Evolutionary conservation across 2,113 vertebrate species (phyloP).

Genomic region (Shinisaurus crocodilurus): DNA sequence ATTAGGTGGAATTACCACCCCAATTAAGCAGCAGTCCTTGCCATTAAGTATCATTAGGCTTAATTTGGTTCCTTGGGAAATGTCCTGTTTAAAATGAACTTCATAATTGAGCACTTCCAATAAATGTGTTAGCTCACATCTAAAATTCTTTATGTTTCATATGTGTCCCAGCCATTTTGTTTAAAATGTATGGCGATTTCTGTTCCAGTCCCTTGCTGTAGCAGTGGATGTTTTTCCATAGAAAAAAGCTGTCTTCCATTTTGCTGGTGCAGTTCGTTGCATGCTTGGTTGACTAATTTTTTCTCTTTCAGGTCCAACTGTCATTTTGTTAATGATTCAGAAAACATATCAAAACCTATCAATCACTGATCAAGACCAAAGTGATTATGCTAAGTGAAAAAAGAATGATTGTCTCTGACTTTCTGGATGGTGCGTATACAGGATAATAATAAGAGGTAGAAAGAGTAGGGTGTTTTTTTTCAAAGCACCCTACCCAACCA

Average conservation of each 20-base stretch:
- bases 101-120: conserved; percentile 72
- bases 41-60: conserved; percentile 75
- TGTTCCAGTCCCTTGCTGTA: conserved; percentile 16
- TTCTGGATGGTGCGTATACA: conserved; percentile 29
- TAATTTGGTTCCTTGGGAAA: conserved; percentile 78
- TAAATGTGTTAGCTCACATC: conserved; percentile 70
- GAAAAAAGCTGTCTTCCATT: conserved; percentile 20
- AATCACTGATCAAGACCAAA: background rate
- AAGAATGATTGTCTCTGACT: background rate
- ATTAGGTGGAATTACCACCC: conserved; percentile 75
- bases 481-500: background rate
- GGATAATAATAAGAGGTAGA: background rate
- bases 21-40: conserved; percentile 75
- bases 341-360: conserved; percentile 24
- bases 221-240: conserved; percentile 35
- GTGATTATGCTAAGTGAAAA: background rate
- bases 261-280: background rate
- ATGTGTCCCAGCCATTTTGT: conserved; percentile 44
- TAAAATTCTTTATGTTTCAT: conserved; percentile 64
- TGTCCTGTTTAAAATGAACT: conserved; percentile 68
- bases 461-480: background rate
- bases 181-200: conserved; percentile 34
- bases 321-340: conserved; percentile 50
- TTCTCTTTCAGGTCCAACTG: background rate
- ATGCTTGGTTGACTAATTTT: conserved; percentile 1